Base-by-base conservation (phyloP, 2,113 vertebrate genomes). In the Toxotes chatareus region DNA sequence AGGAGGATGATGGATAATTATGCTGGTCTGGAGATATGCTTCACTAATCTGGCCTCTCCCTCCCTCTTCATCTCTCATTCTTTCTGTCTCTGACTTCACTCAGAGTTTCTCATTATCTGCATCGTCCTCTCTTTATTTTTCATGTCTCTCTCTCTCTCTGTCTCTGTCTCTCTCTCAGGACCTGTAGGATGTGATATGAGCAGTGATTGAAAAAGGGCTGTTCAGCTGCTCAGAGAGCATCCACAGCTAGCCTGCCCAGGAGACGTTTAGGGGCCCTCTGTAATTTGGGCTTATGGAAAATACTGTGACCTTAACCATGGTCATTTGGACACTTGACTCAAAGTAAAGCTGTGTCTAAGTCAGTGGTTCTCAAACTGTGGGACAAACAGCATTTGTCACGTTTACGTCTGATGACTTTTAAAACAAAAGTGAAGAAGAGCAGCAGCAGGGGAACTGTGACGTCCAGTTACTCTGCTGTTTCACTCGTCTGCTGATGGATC, bases 1-100 rank as follows among this genome's bases (percentile, higher is more conserved):
- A 36, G 31, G 80, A 67, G 87, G 85, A 83, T 77, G 86, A 86
- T 76, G 86, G 84, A 87, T 92, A 88, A 92, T 92, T 87, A 91
- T 63, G 64, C 57, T 31, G 76, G 69, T 74, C 44, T 76, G 77
- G 55, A 83, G 89, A 90, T 89, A 86, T 61, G 68, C 62, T 76
- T 62, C 1, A 0, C 62, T 90, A 84, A 90, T 91, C 82, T 86
- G 75, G 74, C 46, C 71, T 51, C 84, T 77, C 56, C 51, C 79
- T 72, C 75, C 44, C 60, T 69, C 61, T 51, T 56, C 73, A 49
- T 74, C 69, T 59, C 36, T 71, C 61, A 64, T 34, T 80, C 75
- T 65, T 34, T 76, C 69, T 68, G 46, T 79, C 74, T 66, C 17
- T 1, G 56, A 42, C 75, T 76, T 72, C 32, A 51, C 53, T 75